phyloP scores from a whole-genome alignment of 1,140 invertebrate genomes.

The Ruditapes philippinarum region DNA sequence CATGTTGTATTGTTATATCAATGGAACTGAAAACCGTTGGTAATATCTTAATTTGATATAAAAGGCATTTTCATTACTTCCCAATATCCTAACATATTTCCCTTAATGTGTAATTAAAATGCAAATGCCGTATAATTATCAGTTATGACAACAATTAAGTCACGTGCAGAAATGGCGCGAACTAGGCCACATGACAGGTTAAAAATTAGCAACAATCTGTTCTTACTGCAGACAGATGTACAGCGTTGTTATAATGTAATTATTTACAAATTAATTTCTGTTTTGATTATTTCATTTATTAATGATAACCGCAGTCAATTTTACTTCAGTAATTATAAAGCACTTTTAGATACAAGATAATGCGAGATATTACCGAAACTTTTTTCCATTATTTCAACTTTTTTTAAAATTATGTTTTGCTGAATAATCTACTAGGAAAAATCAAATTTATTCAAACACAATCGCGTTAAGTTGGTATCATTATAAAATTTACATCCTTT shows the following conservation, averaged over 20 bases:
- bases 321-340: too few relatives aligned
- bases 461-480: too few relatives aligned
- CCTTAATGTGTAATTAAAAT: slow-evolving; percentile 17
- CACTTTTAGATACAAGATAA: too few relatives aligned
- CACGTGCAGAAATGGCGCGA: slow-evolving; percentile 30
- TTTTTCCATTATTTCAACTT: too few relatives aligned
- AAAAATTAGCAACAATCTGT: slow-evolving; percentile 50
- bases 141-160: slow-evolving; percentile 31
- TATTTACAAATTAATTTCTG: slow-evolving; percentile 43
- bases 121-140: slow-evolving; percentile 34
- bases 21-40: neutral
- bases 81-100: neutral
- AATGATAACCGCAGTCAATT: neutral
- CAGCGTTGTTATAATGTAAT: slow-evolving; percentile 14
- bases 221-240: slow-evolving; percentile 29
- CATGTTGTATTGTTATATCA: neutral
- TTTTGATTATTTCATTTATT: neutral
- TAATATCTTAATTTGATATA: slow-evolving; percentile 36
- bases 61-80: slow-evolving; percentile 46
- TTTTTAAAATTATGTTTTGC: too few relatives aligned
- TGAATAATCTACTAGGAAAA: too few relatives aligned
- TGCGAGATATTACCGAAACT: too few relatives aligned
- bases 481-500: too few relatives aligned
- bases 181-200: slow-evolving; percentile 6
- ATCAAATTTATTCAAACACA: too few relatives aligned